Conservation (phyloP, 2,113 vertebrate species). For the Hipposideros armiger region DNA sequence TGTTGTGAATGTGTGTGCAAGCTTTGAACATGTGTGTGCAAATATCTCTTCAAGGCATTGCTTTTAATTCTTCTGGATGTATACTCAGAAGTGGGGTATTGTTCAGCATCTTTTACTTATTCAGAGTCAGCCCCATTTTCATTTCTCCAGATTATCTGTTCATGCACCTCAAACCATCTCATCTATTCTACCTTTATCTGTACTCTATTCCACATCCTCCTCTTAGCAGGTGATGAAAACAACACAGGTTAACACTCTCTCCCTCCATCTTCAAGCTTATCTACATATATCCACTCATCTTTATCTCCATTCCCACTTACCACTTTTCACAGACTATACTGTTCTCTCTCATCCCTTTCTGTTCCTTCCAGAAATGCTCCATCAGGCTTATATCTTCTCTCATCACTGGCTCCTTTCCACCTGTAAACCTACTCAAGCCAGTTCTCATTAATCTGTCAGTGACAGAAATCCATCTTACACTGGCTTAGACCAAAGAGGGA, state of each 20-base stretch:
- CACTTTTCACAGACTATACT: neutral
- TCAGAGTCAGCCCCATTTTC: neutral
- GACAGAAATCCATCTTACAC: neutral
- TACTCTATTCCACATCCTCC: neutral
- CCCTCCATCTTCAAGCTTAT: neutral
- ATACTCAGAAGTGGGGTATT: neutral
- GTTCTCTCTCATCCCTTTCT: neutral
- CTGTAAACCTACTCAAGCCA: neutral
- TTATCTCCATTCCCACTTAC: neutral
- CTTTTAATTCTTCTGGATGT: neutral
- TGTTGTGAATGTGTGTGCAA: too few species aligned
- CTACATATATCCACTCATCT: neutral
- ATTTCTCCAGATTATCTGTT: neutral
- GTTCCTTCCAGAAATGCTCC: neutral
- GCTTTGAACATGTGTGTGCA: neutral
- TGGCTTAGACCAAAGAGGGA: neutral
- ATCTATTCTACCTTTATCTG: neutral
- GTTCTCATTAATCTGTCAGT: neutral
- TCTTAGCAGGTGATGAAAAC: neutral
- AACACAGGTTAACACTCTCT: neutral
- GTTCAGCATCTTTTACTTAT: neutral
- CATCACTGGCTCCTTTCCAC: neutral
- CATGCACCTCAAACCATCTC: neutral
- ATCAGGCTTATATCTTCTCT: neutral
- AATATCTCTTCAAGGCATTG: neutral